These are phyloP conservation scores for Rhipidura dahli DNA, from an alignment of 2,113 vertebrate genomes.

Conservation along the genomic window DNA sequence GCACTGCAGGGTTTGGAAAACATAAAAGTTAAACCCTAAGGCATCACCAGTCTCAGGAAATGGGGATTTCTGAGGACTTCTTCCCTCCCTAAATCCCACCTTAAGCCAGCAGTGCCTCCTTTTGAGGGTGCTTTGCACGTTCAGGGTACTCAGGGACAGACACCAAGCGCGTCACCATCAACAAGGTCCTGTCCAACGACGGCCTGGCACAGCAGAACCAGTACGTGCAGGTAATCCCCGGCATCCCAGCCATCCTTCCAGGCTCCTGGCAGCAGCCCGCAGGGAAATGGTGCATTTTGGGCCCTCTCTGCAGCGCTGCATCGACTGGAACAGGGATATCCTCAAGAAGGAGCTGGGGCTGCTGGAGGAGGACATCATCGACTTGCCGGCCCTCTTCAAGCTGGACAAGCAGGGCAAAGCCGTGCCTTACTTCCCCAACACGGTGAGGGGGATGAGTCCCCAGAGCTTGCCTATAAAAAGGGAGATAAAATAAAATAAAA, in stretches of 20 bases:
- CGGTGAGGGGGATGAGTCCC: constrained; percentile 68
- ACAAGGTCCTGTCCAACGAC: constrained; percentile 76
- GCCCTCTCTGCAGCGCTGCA: constrained; percentile 77
- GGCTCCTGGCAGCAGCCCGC: accelerated
- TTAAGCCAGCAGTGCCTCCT: accelerated
- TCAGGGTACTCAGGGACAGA: constrained; percentile 47
- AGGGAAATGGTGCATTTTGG: background rate
- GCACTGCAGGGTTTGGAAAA: too few relatives aligned
- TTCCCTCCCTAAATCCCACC: accelerated
- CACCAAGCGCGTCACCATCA: constrained; percentile 76
- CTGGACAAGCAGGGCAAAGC: constrained; percentile 72
- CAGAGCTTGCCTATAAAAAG: background rate
- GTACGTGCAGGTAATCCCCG: constrained; percentile 69
- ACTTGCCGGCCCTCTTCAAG: constrained; percentile 90
- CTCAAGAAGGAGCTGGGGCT: constrained; percentile 90
- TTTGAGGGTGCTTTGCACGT: accelerated
- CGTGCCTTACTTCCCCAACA: constrained; percentile 87
- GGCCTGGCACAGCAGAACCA: constrained; percentile 71
- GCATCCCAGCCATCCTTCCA: accelerated
- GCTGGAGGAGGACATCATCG: constrained; percentile 85
- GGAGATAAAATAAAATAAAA: too few relatives aligned
- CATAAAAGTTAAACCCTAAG: too few relatives aligned
- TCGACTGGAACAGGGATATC: constrained; percentile 95
- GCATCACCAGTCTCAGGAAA: background rate
- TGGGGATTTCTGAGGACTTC: accelerated